A percentile compares a stretch with the other conserved stretches of the same genome.
Conservation (phyloP, 1,140 invertebrate genomes). For the Frieseomelitta varia region DNA sequence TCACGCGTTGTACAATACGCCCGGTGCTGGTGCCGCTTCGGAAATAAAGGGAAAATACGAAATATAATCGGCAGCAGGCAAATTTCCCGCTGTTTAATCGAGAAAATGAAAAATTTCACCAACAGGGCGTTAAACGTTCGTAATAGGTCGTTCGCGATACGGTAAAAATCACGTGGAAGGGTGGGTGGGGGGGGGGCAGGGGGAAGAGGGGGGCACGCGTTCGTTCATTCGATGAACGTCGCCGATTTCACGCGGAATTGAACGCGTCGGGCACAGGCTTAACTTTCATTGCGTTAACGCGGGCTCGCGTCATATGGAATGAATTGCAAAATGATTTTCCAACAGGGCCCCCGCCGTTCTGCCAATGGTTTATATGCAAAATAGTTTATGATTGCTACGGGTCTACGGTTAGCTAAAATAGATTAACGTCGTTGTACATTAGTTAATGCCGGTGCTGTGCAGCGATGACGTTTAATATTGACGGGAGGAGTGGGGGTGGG, state of each 20-base stretch:
- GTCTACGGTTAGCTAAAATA: slow-evolving; percentile 70
- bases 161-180: not conserved
- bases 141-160: not conserved
- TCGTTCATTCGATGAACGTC: slow-evolving; percentile 33
- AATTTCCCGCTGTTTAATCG: not conserved
- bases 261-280: slow-evolving; percentile 33
- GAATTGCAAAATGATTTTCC: slow-evolving; percentile 67
- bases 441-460: slow-evolving; percentile 64
- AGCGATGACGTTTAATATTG: slow-evolving; percentile 68
- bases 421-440: slow-evolving; percentile 72
- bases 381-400: slow-evolving; percentile 72
- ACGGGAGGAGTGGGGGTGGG: slow-evolving; percentile 6
- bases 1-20: not conserved
- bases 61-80: not conserved
- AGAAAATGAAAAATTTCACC: not conserved
- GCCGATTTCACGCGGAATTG: slow-evolving; percentile 36
- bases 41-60: not conserved
- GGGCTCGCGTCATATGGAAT: slow-evolving; percentile 55
- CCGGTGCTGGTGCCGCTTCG: accelerated
- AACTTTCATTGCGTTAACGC: slow-evolving; percentile 49
- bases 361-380: slow-evolving; percentile 69
- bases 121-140: not conserved
- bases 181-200: too few relatives aligned
- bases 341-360: slow-evolving; percentile 37
- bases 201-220: too few relatives aligned